Evolutionary conservation across 1,140 invertebrate genomes (phyloP), one percentile per base, ranked within the genome.

Genomic region (Drosophila arizonae): DNA sequence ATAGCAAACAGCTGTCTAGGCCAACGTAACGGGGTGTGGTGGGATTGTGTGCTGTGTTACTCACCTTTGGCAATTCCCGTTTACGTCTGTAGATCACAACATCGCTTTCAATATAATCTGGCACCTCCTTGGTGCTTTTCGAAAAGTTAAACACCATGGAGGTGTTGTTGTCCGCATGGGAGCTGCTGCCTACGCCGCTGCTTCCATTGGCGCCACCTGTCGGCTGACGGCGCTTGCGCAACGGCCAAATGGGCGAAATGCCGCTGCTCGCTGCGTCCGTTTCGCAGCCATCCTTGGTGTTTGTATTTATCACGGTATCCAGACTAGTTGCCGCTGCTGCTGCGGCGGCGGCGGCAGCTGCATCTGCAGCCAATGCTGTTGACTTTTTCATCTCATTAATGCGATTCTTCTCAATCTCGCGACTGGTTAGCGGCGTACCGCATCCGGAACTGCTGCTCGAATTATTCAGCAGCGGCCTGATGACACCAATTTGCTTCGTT

Each of bases 71-170:
- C 76, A 94, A 94, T 82, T 95, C 94, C 62, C 94, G 92, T 80
- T 94, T 94, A 87, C 93, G 93, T 75, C 94, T 93, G 62, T 95
- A 93, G 61, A 96, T 94, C 77, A 96, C 93, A 63, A 96, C 96
- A 93, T 97, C 96, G 92, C 97, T 97, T 91, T 97, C 96, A 90
- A 97, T 96, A 92, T 97, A 97, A 93, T 97, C 96, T 52, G 97
- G 96, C 74, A 97, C 96, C 77, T 96, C 95, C 90, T 96, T 96
- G 77, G 95, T 94, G 90, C 94, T 94, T 74, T 95, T 96, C 39
- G 90, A 91, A 92, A 97, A 98, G 92, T 97, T 97, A 92, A 97
- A 97, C 52, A 97, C 96, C 92, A 97, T 95, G 9, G 95, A 95
- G 76, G 94, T 96, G 51, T 86, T 86, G 91, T 93, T 70, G n/a